Conservation (phyloP, 2,113 vertebrate genomes). For the Lampris megalopsis region DNA sequence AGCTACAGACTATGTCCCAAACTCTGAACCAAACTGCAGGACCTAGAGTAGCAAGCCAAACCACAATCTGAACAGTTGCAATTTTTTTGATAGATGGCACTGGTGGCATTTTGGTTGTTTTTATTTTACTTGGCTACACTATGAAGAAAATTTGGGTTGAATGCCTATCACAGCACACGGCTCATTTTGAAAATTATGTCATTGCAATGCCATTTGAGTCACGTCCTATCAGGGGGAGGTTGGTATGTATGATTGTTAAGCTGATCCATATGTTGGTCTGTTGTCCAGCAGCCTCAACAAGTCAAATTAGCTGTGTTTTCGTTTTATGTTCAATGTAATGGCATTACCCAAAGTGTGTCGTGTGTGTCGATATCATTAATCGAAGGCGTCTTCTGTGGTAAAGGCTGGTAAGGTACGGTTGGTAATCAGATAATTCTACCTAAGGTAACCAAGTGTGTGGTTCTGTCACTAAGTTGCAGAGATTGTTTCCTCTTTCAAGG, state of each 20-base stretch:
- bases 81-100: not conserved
- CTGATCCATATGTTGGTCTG: slow-evolving; percentile 38
- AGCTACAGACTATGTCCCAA: slow-evolving; percentile 1
- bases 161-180: not conserved
- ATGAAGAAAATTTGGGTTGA: not conserved
- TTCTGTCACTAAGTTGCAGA: slow-evolving; percentile 14
- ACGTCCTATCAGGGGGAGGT: not conserved
- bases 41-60: not conserved
- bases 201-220: slow-evolving; percentile 11
- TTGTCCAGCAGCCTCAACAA: slow-evolving; percentile 5
- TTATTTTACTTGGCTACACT: not conserved
- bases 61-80: not conserved
- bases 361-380: slow-evolving; percentile 13
- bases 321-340: slow-evolving; percentile 8
- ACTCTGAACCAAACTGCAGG: not conserved
- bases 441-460: slow-evolving; percentile 29
- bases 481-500: slow-evolving; percentile 3
- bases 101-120: not conserved
- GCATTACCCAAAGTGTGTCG: slow-evolving; percentile 31
- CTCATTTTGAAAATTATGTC: not conserved
- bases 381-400: not conserved
- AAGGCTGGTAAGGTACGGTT: not conserved
- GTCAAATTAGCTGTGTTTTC: slow-evolving; percentile 25
- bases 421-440: slow-evolving; percentile 11
- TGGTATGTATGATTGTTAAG: slow-evolving; percentile 20